Percentiles rank a stretch among this genome's conserved stretches.
phyloP scores from a whole-genome alignment of 2,797 vertebrate genomes.

The Sphaeramia orbicularis region DNA sequence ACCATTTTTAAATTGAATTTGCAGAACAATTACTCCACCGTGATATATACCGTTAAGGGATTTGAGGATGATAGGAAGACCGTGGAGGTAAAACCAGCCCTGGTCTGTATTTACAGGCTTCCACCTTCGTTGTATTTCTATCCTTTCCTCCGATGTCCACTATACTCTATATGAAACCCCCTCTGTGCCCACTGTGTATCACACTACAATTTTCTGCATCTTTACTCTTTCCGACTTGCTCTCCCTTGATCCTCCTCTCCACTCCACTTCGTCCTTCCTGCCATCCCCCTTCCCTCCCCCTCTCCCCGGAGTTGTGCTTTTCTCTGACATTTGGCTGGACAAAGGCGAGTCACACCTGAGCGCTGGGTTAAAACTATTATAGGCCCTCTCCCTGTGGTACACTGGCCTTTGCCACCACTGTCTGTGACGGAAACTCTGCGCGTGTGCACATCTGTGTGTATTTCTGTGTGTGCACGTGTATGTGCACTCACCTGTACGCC shows the following conservation, averaged over 20 bases:
- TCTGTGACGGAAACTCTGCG: conserved; percentile 68
- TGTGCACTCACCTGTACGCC: too few species aligned
- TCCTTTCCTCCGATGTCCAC: background rate
- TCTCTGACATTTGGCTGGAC: conserved; percentile 88
- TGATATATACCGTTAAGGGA: too few species aligned
- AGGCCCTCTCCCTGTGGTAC: conserved; percentile 79
- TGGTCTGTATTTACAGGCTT: too few species aligned
- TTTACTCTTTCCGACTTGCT: conserved; percentile 31
- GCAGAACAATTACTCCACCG: too few species aligned
- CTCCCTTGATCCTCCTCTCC: conserved; percentile 37
- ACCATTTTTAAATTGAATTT: too few species aligned
- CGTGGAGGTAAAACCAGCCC: too few species aligned
- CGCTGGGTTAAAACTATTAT: conserved; percentile 87
- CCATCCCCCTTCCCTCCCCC: conserved; percentile 20
- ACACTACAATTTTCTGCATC: conserved; percentile 52
- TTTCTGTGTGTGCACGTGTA: conserved; percentile 11
- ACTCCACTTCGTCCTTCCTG: conserved; percentile 18
- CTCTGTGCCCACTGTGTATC: background rate
- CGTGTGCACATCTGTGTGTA: conserved; percentile 38
- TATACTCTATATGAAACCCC: background rate
- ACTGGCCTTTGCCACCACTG: conserved; percentile 80
- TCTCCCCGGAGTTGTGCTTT: conserved; percentile 80
- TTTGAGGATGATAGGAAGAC: too few species aligned
- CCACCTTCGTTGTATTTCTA: too few species aligned
- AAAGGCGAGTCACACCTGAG: conserved; percentile 87